Conservation (phyloP, 2,888 invertebrate species). For the Pammene fasciana region DNA sequence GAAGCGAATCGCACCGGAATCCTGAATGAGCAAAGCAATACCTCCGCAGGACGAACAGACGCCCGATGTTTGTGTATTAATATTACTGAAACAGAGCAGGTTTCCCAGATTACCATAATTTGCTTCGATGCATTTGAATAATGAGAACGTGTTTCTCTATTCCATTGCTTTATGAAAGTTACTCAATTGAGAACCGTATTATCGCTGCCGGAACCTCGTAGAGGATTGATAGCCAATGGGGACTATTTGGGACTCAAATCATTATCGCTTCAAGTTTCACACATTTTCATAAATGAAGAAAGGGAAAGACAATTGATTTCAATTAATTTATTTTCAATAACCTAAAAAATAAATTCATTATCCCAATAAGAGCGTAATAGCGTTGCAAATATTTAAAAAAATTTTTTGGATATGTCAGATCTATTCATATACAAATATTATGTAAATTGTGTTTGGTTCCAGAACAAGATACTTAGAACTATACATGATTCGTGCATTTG, state of each 20-base stretch:
- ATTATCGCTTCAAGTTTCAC: not conserved
- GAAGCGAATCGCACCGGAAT: conserved; percentile 54
- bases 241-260: conserved; percentile 4
- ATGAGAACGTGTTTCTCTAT: conserved; percentile 76
- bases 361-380: no score
- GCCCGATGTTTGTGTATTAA: conserved; percentile 77
- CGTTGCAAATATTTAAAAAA: no score
- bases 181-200: conserved; percentile 70
- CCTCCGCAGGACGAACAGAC: conserved; percentile 46
- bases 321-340: no score
- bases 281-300: not conserved
- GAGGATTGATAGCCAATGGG: conserved; percentile 48
- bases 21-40: conserved; percentile 45
- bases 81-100: conserved; percentile 82
- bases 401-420: no score
- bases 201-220: conserved; percentile 53
- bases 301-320: no score
- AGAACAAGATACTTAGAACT: no score
- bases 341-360: no score
- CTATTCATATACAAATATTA: no score
- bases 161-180: conserved; percentile 63
- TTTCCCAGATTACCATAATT: conserved; percentile 82
- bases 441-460: no score
- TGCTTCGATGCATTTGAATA: conserved; percentile 83
- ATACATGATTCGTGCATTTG: no score